phyloP scores from a whole-genome alignment of 2,113 vertebrate genomes.

The Elgaria multicarinata region DNA sequence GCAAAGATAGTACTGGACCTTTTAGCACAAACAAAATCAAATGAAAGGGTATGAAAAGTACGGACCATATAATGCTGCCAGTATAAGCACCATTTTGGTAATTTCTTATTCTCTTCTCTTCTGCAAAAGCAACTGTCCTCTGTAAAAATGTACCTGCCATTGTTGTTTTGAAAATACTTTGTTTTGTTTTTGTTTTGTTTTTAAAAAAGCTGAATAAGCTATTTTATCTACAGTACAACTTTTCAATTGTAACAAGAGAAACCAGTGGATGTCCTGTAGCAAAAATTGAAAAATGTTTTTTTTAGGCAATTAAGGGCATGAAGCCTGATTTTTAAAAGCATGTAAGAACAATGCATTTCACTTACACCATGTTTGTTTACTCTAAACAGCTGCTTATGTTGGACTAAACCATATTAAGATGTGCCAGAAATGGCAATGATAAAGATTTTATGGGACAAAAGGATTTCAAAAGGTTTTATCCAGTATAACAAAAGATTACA shows the following conservation, averaged over 20 bases:
- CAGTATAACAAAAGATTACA: not conserved
- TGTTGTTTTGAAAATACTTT: not conserved
- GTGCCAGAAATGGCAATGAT: not conserved
- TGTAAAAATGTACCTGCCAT: not conserved
- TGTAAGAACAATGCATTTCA: conserved; percentile 6
- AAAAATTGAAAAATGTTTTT: not conserved
- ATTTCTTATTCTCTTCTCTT: not conserved
- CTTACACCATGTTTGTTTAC: not conserved
- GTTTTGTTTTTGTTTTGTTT: no score
- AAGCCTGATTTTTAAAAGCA: not conserved
- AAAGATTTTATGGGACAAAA: not conserved
- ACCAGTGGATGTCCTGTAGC: not conserved
- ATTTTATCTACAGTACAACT: not conserved
- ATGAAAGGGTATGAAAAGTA: not conserved
- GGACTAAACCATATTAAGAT: not conserved
- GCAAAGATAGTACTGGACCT: not conserved
- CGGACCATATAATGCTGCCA: not conserved
- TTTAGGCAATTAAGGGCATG: not conserved
- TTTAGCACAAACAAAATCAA: not conserved
- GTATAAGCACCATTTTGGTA: not conserved
- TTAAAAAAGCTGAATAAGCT: not conserved
- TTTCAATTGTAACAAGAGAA: not conserved
- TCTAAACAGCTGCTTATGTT: not conserved
- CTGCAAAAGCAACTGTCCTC: not conserved
- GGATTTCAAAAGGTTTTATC: not conserved